Evolutionary conservation across 2,888 invertebrate genomes (phyloP), one percentile per base, ranked within the genome.

Genomic region (Acronicta psi): DNA sequence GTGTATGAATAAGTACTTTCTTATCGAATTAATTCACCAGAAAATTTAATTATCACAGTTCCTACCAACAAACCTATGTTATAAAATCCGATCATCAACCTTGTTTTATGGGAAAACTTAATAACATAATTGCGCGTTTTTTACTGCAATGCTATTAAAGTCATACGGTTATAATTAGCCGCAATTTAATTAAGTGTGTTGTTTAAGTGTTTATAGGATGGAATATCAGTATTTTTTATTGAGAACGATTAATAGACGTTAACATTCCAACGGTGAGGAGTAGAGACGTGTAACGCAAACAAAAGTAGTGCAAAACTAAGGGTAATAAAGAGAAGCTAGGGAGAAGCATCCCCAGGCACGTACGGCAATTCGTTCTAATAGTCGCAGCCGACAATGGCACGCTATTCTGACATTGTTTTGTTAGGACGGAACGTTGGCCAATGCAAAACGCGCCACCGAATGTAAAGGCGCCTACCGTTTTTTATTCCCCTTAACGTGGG

Each of bases 351-450:
- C 84, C 84, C 66, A 68, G 79, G 87, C 91, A 91, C 91, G 92
- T 91, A 89, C 88, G 79, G 82, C 90, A 87, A 90, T 91, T 91
- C 89, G 87, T 90, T 89, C 88, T 90, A 90, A 92, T 90, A 88
- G 92, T 86, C 85, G 83, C 85, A 79, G 84, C 84, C 88, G 87
- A 88, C 89, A 89, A 90, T 88, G 77, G 82, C 81, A 80, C 82
- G 84, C 82, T 80, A 80, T 80, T 81, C 75, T 79, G 79, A 80
- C 87, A 86, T 87, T 92, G 91, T 93, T 93, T 91, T 92, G 88
- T 91, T 90, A 90, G 89, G 85, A 84, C 79, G 68, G 77, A 73
- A 84, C 86, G 84, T 82, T 84, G 83, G 80, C 78, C 87, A 81
- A 90, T 88, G 89, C 90, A 88, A 88, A 90, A 88, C 85, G 75